phyloP scores from a whole-genome alignment of 2,888 invertebrate species.

The Cheilosia vulpina region DNA sequence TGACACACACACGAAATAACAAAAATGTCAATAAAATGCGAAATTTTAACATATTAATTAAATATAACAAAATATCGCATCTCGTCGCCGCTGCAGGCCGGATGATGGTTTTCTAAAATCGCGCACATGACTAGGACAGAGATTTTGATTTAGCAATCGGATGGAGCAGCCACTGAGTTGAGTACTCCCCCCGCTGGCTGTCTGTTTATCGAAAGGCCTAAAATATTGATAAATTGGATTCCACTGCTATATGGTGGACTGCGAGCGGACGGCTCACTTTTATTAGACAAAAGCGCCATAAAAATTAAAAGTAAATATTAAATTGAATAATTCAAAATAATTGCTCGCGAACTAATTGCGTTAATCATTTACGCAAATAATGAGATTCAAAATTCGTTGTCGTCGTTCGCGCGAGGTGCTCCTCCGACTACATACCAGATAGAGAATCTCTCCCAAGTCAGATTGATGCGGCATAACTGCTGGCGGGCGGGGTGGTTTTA shows the following conservation, averaged over 20 bases:
- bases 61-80: slow-evolving; percentile 53
- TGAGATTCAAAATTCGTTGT: slow-evolving; percentile 63
- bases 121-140: slow-evolving; percentile 18
- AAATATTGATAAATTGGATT: slow-evolving; percentile 54
- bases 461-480: not conserved
- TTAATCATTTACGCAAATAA: slow-evolving; percentile 77
- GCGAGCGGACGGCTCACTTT: slow-evolving; percentile 9
- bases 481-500: not conserved
- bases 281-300: slow-evolving; percentile 61
- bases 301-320: slow-evolving; percentile 81
- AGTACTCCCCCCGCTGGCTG: not conserved
- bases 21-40: slow-evolving; percentile 68
- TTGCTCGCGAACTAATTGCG: slow-evolving; percentile 77
- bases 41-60: slow-evolving; percentile 72
- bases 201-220: slow-evolving; percentile 12
- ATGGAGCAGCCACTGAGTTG: not conserved
- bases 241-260: slow-evolving; percentile 5
- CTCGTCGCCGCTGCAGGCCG: not conserved
- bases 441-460: slow-evolving; percentile 1
- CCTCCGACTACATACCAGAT: slow-evolving; percentile 27
- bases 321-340: slow-evolving; percentile 83
- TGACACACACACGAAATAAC: slow-evolving; percentile 54
- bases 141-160: slow-evolving; percentile 37
- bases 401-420: slow-evolving; percentile 35
- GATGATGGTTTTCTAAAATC: slow-evolving; percentile 53